Evolutionary conservation across 2,888 invertebrate species (phyloP).

Genomic region (Agonopterix heracliana): DNA sequence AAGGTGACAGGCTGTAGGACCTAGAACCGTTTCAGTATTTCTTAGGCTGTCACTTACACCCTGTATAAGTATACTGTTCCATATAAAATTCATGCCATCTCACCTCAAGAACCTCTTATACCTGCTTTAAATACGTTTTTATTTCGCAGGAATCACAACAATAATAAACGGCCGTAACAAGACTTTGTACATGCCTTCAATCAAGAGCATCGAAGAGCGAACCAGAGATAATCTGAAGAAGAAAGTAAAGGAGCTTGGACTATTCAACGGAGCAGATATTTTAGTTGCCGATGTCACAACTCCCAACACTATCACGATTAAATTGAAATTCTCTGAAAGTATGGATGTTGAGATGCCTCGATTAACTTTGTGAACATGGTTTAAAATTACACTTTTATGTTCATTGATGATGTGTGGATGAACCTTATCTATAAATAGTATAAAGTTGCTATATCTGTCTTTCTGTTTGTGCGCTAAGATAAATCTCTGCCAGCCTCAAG

Average conservation of each 20-base stretch:
- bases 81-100: too few relatives aligned
- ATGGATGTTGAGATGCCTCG: slow-evolving; percentile 69
- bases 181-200: slow-evolving; percentile 94
- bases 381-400: not conserved
- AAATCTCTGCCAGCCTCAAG: too few relatives aligned
- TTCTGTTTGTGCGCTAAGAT: too few relatives aligned
- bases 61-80: too few relatives aligned
- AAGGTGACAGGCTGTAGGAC: too few relatives aligned
- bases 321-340: slow-evolving; percentile 79
- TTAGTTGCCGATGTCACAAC: slow-evolving; percentile 95
- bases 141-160: slow-evolving; percentile 81
- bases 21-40: too few relatives aligned
- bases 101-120: too few relatives aligned
- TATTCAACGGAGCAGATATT: slow-evolving; percentile 89
- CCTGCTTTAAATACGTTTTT: too few relatives aligned
- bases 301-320: slow-evolving; percentile 87
- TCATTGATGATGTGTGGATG: slow-evolving; percentile 8
- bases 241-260: slow-evolving; percentile 88
- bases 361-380: slow-evolving; percentile 13
- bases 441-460: too few relatives aligned
- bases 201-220: slow-evolving; percentile 92
- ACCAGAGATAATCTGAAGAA: slow-evolving; percentile 93
- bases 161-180: slow-evolving; percentile 88
- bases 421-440: too few relatives aligned
- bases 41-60: too few relatives aligned